Evolutionary conservation across 1,140 invertebrate species (phyloP).

Genomic region (Hydropsyche tenuis): DNA sequence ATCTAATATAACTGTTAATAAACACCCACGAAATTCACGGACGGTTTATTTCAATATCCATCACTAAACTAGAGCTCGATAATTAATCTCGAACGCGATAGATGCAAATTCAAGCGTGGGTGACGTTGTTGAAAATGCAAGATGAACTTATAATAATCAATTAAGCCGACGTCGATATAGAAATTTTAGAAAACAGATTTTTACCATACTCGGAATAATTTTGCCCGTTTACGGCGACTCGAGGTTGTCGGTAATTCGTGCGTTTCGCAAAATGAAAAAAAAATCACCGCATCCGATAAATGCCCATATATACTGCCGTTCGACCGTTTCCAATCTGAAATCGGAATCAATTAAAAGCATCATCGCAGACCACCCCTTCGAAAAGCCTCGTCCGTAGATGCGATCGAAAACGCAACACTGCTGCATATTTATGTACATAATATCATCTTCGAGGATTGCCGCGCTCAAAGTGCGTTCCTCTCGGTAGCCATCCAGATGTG

Average conservation of each 20-base stretch:
- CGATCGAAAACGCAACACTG: no score
- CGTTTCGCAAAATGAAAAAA: background rate
- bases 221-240: background rate
- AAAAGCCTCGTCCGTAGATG: no score
- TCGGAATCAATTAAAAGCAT: conserved; percentile 42
- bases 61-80: conserved; percentile 13
- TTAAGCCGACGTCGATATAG: no score
- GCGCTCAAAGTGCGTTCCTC: conserved; percentile 14
- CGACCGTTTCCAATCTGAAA: conserved; percentile 35
- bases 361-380: conserved; percentile 36
- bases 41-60: conserved; percentile 14
- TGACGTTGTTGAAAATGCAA: background rate
- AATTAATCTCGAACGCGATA: conserved; percentile 21
- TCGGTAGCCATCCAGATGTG: conserved; percentile 41
- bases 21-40: conserved; percentile 22
- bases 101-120: conserved; percentile 25
- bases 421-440: background rate
- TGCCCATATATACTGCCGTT: conserved; percentile 11
- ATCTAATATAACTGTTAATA: conserved; percentile 21
- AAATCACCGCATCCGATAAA: background rate
- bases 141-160: background rate
- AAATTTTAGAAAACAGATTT: no score
- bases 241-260: background rate
- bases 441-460: background rate
- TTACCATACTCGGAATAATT: background rate